Base-by-base conservation (phyloP, 1,140 invertebrate species). In the Trichonephila clavata region DNA sequence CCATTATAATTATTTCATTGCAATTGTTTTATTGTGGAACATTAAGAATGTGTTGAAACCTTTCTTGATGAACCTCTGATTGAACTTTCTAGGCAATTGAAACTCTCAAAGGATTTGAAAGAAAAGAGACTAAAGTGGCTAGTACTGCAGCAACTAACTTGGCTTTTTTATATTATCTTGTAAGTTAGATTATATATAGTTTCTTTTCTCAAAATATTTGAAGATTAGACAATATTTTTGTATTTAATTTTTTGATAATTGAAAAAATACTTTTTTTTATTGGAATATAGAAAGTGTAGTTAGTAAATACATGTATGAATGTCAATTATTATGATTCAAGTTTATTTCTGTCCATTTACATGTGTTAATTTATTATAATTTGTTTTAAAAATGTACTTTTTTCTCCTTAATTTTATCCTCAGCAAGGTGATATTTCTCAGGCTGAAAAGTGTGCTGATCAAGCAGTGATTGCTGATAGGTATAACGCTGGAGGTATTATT, bases 61-160 rank as follows among this genome's bases (percentile, higher is more conserved):
- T 24, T 68, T 68, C 7, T 27, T 68, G 21, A 68, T 68, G 4
- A 68, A 68, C 24, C 4, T 50, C 14, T 84, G 4, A 16, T n/a
- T 63, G n/a, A 4, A 16, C 13, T 32, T 87, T 84, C 10, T 94
- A 93, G 87, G 97, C 98, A 0, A 97, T 98, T 65, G 98, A 98
- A 94, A 98, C 98, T 0, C 95, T 99, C 32, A 98, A 98, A 96
- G 97, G 97, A 93, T 99, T 99, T 95, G 98, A 99, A 95, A 98
- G 98, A 95, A 98, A 98, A 94, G 96, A 97, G 97, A 98, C 97
- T 2, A 98, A 98, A 96, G 97, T 98, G 83, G 98, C 98, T 0
- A 97, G 97, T 94, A 96, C 96, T 65, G 98, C 98, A 10, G 97
- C 98, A 10, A 98, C 98, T n/a, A 99, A 99, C 96, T 96, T 99